Base-by-base conservation (phyloP, 1,140 invertebrate species). In the Phenacoccus solenopsis region DNA sequence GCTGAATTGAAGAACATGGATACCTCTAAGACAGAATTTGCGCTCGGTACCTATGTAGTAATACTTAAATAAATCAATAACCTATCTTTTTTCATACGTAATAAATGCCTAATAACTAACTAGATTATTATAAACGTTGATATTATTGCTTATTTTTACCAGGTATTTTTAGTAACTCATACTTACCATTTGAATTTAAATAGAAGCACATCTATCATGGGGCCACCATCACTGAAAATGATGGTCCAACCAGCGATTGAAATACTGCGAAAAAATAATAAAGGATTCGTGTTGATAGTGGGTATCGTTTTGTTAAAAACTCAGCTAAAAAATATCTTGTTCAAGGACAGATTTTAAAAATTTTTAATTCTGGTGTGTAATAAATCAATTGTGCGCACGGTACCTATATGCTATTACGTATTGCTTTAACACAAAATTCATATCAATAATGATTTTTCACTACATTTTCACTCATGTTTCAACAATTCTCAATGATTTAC, bases 161-260 rank as follows among this genome's bases (percentile, higher is more conserved):
- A 85, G 85, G 85, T 30, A 83, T 91, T 56, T 91, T 90, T 74
- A 83, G 88, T 1, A 88, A 90, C 73, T 87, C 86, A 1, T 91
- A 96, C 75, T 79, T 97, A 74, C 82, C 84, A 28, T 91, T 90
- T 79, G 87, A 90, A 68, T 83, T n/a, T 86, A 74, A 85, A 90
- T 72, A 80, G 92, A 72, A 82, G 89, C 72, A 83, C 78, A 49
- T 79, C 82, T 0, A 81, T 83, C 0, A 76, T 80, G n/a, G 90
- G 89, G 1, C 86, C 86, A 78, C 90, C 90, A 0, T 90, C 90
- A 0, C 78, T 98, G 4, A 83, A 85, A 12, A 85, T 95, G 67
- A 97, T 98, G 95, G 93, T 91, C 0, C 79, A 84, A 71, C 87
- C 88, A 13, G 93, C 95, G 0, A 84, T 98, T 1, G 85, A 90